phyloP scores from a whole-genome alignment of 2,888 invertebrate genomes.

The Danaus chrysippus region DNA sequence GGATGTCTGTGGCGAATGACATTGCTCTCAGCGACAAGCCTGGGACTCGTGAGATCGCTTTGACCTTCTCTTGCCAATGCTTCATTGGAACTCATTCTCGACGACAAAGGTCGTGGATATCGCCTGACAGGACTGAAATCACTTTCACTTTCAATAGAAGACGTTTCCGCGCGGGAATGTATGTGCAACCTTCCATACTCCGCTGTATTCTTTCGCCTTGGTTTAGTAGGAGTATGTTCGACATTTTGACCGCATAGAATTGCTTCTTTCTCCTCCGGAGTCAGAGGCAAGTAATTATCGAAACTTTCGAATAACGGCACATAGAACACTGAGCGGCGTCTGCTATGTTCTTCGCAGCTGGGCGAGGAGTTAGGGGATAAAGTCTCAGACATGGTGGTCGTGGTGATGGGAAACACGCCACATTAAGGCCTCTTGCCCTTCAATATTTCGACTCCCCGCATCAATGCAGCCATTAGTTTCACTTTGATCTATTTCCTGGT shows the following conservation, averaged over 20 bases:
- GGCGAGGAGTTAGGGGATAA: slow-evolving; percentile 54
- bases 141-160: slow-evolving; percentile 71
- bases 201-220: slow-evolving; percentile 56
- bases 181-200: slow-evolving; percentile 52
- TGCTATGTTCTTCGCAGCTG: slow-evolving; percentile 72
- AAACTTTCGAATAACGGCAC: slow-evolving; percentile 83
- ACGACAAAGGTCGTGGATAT: slow-evolving; percentile 65
- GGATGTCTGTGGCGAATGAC: slow-evolving; percentile 57
- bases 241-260: slow-evolving; percentile 58
- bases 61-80: slow-evolving; percentile 62
- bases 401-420: slow-evolving; percentile 58
- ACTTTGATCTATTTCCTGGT: slow-evolving; percentile 51
- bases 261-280: slow-evolving; percentile 70
- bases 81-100: slow-evolving; percentile 69
- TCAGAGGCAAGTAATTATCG: slow-evolving; percentile 77
- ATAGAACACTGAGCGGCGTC: slow-evolving; percentile 86
- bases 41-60: slow-evolving; percentile 63
- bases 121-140: slow-evolving; percentile 65
- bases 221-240: slow-evolving; percentile 46
- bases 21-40: slow-evolving; percentile 61
- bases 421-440: slow-evolving; percentile 56
- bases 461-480: slow-evolving; percentile 60
- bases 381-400: slow-evolving; percentile 62
- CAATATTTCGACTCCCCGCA: slow-evolving; percentile 51
- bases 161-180: slow-evolving; percentile 57